These are phyloP conservation scores for Ctenodactylus gundi DNA, from an alignment of 2,113 vertebrate genomes.

Conservation along the genomic window DNA sequence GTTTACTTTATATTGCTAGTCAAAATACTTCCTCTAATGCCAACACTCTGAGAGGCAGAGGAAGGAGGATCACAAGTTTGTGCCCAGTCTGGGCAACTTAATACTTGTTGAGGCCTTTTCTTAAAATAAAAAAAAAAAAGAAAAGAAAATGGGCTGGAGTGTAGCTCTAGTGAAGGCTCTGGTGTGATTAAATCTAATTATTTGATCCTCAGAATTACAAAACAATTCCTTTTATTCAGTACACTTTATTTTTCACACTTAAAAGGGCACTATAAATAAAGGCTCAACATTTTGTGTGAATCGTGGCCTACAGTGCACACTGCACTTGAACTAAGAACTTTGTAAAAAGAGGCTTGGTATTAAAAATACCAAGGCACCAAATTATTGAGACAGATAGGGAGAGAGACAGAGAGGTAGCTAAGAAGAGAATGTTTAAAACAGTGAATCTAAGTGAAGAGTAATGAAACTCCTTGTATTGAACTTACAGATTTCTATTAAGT, in stretches of 20 bases:
- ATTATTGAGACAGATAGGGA: neutral
- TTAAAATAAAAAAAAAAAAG: no score
- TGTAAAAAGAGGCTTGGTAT: neutral
- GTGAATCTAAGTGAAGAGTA: neutral
- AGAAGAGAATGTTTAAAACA: neutral
- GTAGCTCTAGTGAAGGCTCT: no score
- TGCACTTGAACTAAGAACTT: neutral
- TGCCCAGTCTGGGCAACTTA: no score
- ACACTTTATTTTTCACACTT: neutral
- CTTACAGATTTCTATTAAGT: neutral
- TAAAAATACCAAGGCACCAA: neutral
- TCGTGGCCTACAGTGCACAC: neutral
- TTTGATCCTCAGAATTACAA: no score
- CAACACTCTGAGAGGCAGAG: no score
- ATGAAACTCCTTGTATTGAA: neutral
- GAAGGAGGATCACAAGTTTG: no score
- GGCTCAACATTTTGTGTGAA: neutral
- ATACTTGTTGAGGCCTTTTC: no score
- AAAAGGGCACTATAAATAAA: neutral
- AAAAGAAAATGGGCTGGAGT: no score
- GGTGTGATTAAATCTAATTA: no score
- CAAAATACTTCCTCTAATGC: no score
- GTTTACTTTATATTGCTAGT: neutral
- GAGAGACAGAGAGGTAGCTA: neutral
- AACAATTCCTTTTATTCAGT: neutral